Base-by-base conservation (phyloP, 2,888 invertebrate genomes). In the Aporophyla nigra region DNA sequence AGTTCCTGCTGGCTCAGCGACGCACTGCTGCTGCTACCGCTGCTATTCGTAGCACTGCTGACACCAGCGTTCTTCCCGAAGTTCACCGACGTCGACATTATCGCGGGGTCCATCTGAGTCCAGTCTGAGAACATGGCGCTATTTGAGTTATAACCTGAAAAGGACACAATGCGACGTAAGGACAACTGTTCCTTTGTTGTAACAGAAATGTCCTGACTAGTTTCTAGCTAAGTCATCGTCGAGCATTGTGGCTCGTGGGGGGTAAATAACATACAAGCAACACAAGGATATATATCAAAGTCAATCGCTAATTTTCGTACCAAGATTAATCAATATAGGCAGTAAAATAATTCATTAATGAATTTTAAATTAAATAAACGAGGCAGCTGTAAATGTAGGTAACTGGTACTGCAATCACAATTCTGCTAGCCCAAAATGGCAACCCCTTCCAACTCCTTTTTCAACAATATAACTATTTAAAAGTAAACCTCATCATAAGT, bases 101-200 rank as follows among this genome's bases (percentile, higher is more conserved):
- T 99, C 87, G 99, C 99, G 78, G 99, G 99, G 97, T 99, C 99
- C 97, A 99, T 97, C 87, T 98, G 97, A 89, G 99, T 98, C 99
- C 99, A 99, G 96, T 99, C 99, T 88, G 98, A 97, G 95, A 97
- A 98, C 91, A 97, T 97, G 61, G 93, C 90, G 89, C 86, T 93
- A 90, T 89, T 93, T 77, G 92, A 87, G 90, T 90, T 94, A 91
- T 88, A 95, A 82, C 94, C 95, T 95, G 93, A 9, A 89, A 90
- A 58, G 78, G 85, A 85, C 74, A 71, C 74, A 84, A 80, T 61
- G 71, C 81, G 71, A 78, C 80, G 76, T 72, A 71, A 88, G 76
- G 70, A 74, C 78, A 81, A 76, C 76, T 72, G 71, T 79, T 84
- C 56, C 1, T 61, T 56, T 53, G 59, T 58, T 67, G 61, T 65